Percentiles rank a stretch among this genome's conserved stretches.
Evolutionary conservation across 2,888 invertebrate genomes (phyloP).

Genomic region (Euclidia mi): DNA sequence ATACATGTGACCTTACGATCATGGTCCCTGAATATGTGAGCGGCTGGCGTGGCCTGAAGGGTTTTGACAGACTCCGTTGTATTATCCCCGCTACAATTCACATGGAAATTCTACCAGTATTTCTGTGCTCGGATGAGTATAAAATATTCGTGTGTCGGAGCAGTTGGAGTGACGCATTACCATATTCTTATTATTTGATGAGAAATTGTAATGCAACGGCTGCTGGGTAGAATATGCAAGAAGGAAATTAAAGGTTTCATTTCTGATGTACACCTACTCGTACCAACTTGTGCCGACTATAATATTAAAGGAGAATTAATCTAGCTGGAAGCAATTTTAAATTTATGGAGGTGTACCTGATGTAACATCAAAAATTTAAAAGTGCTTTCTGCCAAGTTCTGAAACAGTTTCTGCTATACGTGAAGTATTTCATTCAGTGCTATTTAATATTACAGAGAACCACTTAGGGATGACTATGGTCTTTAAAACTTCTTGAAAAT

Average conservation of each 20-base stretch:
- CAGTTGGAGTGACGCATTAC: conserved; percentile 49
- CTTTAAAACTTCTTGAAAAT: too few relatives aligned
- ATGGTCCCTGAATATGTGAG: conserved; percentile 67
- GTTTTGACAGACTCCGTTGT: conserved; percentile 66
- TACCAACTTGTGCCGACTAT: neutral
- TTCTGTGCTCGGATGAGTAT: conserved; percentile 44
- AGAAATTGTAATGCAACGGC: conserved; percentile 45
- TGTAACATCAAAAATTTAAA: conserved; percentile 3
- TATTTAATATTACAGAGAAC: too few relatives aligned
- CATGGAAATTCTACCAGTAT: conserved; percentile 67
- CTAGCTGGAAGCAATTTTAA: conserved; percentile 8
- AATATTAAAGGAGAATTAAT: conserved; percentile 8
- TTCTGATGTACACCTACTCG: neutral
- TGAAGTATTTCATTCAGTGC: too few relatives aligned
- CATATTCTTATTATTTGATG: conserved; percentile 57
- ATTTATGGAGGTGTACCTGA: conserved; percentile 2
- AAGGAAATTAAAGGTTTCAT: conserved; percentile 15
- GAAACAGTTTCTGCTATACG: neutral
- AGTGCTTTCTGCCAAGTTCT: neutral
- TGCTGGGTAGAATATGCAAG: conserved; percentile 16
- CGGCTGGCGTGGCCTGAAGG: conserved; percentile 58
- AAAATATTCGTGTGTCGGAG: conserved; percentile 53
- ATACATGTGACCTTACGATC: conserved; percentile 79
- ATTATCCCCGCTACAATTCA: conserved; percentile 69
- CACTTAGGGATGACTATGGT: too few relatives aligned